These are phyloP conservation scores for Rallus limicola DNA, from an alignment of 2,113 vertebrate species.

Conservation along the genomic window DNA sequence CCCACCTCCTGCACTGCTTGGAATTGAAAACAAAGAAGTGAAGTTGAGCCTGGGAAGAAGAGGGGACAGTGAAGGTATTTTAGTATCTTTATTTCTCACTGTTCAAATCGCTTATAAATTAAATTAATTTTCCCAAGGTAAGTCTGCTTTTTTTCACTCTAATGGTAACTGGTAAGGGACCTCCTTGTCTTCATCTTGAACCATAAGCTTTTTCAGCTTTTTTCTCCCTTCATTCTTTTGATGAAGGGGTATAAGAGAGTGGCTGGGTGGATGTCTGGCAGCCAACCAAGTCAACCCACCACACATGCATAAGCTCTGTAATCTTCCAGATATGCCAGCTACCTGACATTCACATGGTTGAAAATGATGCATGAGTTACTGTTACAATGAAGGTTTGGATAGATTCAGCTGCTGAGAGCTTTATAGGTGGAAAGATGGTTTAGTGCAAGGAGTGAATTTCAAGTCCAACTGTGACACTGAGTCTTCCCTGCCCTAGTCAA, in stretches of 20 bases:
- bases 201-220: fast-evolving
- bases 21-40: not conserved
- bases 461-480: not conserved
- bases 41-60: not conserved
- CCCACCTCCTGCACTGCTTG: fast-evolving
- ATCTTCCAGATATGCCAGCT: not conserved
- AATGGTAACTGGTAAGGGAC: not conserved
- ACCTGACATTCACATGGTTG: not conserved
- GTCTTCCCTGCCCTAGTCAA: not conserved
- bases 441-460: not conserved
- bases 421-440: not conserved
- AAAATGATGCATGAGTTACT: not conserved
- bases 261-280: not conserved
- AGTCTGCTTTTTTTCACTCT: not conserved
- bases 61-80: not conserved
- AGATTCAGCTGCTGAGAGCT: not conserved
- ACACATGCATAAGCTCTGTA: fast-evolving
- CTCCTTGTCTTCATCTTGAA: not conserved
- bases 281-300: not conserved
- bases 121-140: not conserved
- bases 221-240: not conserved
- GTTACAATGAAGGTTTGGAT: not conserved
- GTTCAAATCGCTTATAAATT: not conserved
- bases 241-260: not conserved
- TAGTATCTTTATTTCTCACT: not conserved